These are phyloP conservation scores for Epinotia brunnichana DNA, from an alignment of 2,888 invertebrate genomes.

Conservation along the genomic window DNA sequence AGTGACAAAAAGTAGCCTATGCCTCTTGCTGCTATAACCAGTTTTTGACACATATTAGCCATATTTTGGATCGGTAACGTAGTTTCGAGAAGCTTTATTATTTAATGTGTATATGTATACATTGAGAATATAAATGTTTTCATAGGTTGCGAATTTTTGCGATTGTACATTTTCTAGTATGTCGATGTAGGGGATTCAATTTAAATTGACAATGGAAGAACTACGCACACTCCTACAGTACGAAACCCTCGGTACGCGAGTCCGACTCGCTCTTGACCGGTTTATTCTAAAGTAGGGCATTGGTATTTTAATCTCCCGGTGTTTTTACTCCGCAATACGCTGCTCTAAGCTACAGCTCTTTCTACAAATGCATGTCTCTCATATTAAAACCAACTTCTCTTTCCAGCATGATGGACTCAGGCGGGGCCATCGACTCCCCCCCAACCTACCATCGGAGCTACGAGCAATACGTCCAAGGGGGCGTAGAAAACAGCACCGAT, in stretches of 20 bases:
- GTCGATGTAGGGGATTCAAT: no score
- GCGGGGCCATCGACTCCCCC: slow-evolving; percentile 78
- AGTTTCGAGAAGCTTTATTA: neutral
- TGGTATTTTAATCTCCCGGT: neutral
- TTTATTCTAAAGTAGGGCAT: no score
- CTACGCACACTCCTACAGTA: no score
- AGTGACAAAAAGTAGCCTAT: neutral
- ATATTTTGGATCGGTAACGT: neutral
- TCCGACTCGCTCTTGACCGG: no score
- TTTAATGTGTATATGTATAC: neutral
- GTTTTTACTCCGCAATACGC: neutral
- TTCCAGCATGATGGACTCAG: slow-evolving; percentile 79
- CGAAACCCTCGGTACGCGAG: no score
- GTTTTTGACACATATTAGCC: neutral
- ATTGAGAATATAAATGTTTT: no score
- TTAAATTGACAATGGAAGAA: no score
- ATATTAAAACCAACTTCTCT: slow-evolving; percentile 17
- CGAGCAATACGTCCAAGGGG: slow-evolving; percentile 82
- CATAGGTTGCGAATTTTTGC: neutral
- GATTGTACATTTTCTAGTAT: neutral
- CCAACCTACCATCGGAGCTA: slow-evolving; percentile 80
- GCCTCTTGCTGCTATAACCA: neutral
- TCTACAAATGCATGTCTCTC: neutral
- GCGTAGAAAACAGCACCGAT: slow-evolving; percentile 75
- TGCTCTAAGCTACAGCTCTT: neutral